Percentiles rank a stretch among this genome's conserved stretches.
Conservation (phyloP, 2,888 invertebrate genomes). For the Drosophila nr. medialis region DNA sequence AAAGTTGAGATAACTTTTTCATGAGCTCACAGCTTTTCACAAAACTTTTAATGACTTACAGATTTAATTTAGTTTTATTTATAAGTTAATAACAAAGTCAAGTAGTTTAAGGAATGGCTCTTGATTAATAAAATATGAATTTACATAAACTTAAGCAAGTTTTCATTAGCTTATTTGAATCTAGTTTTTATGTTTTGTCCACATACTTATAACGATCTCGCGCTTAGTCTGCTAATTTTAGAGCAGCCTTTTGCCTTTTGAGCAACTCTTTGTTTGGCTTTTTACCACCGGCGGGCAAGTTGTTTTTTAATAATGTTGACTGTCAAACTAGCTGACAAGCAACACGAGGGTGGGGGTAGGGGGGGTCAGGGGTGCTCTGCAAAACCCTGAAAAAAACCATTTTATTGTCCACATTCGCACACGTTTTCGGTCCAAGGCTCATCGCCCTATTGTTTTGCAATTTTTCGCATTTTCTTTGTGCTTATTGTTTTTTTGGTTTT, state of each 20-base stretch:
- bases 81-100: neutral
- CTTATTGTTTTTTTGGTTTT: constrained; percentile 3
- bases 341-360: neutral
- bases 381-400: constrained; percentile 6
- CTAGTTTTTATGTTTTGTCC: neutral
- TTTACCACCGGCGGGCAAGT: constrained; percentile 15
- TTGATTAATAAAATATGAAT: neutral
- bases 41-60: neutral
- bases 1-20: neutral
- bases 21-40: neutral
- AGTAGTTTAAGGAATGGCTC: neutral
- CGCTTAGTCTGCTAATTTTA: neutral
- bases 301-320: constrained; percentile 50
- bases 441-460: constrained; percentile 61
- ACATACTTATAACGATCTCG: neutral
- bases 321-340: constrained; percentile 37
- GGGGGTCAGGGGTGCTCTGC: neutral
- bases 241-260: neutral
- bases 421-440: constrained; percentile 51
- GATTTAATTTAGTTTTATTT: neutral
- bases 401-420: constrained; percentile 44
- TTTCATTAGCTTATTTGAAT: neutral
- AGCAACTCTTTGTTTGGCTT: constrained; percentile 9
- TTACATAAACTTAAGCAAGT: neutral
- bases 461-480: constrained; percentile 39